A percentile compares a stretch with the other conserved stretches of the same genome.
Evolutionary conservation across 1,140 invertebrate genomes (phyloP).

Genomic region (Eumeta japonica): DNA sequence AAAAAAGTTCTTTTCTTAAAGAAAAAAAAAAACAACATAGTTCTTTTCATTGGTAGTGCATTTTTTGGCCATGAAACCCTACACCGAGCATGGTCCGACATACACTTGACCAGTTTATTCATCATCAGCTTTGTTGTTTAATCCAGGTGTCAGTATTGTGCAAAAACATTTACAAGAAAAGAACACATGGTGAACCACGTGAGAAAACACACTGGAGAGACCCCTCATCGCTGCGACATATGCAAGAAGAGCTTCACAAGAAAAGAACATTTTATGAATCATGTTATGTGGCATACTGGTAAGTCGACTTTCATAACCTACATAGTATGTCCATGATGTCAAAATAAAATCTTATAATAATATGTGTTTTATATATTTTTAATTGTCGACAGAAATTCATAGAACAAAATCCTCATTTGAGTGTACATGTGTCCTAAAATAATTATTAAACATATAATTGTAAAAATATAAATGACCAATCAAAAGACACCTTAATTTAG

Average conservation of each 20-base stretch:
- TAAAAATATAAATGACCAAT: too few relatives aligned
- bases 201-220: conserved; percentile 79
- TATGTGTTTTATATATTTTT: too few relatives aligned
- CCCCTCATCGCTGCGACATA: conserved; percentile 70
- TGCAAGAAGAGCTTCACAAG: conserved; percentile 83
- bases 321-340: too few relatives aligned
- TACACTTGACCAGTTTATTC: background rate
- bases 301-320: conserved; percentile 12
- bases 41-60: background rate
- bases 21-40: background rate
- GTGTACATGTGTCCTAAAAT: too few relatives aligned
- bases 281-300: conserved; percentile 67
- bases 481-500: too few relatives aligned
- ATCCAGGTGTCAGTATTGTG: conserved; percentile 75
- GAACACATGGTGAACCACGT: conserved; percentile 84
- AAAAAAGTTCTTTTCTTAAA: too few relatives aligned
- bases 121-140: background rate
- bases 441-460: too few relatives aligned
- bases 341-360: too few relatives aligned
- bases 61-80: background rate
- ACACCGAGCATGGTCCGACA: background rate
- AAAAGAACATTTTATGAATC: conserved; percentile 89
- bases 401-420: too few relatives aligned
- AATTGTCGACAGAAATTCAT: too few relatives aligned
- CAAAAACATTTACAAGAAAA: conserved; percentile 81